phyloP scores from a whole-genome alignment of 2,797 vertebrate genomes.

The Halcyon leucocephala region DNA sequence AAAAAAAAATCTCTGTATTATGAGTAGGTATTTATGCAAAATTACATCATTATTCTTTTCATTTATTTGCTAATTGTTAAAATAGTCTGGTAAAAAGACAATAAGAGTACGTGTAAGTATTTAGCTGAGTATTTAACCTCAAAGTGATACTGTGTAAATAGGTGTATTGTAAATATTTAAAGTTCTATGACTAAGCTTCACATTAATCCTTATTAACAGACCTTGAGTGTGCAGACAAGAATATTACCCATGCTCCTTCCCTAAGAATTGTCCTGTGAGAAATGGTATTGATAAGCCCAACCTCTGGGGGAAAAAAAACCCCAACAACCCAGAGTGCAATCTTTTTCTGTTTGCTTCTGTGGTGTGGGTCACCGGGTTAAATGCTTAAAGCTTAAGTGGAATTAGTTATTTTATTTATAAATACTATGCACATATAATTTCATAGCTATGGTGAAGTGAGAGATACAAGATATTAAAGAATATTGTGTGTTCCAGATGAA shows the following conservation, averaged over 20 bases:
- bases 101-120: not conserved
- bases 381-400: not conserved
- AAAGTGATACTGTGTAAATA: conserved; percentile 59
- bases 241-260: conserved; percentile 6
- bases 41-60: not conserved
- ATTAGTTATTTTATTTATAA: conserved; percentile 2
- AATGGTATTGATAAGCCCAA: conserved; percentile 3
- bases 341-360: not conserved
- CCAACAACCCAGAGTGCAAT: not conserved
- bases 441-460: not conserved
- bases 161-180: conserved; percentile 73
- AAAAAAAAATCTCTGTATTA: not conserved
- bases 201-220: conserved; percentile 71
- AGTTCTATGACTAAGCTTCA: conserved; percentile 57
- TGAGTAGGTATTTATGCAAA: not conserved
- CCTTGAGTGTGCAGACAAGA: conserved; percentile 28
- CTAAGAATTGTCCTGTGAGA: conserved; percentile 9
- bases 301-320: not conserved
- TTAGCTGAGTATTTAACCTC: conserved; percentile 60
- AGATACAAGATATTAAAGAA: not conserved
- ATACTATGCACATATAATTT: not conserved
- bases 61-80: conserved; percentile 53
- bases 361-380: not conserved
- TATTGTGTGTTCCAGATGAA: not conserved
- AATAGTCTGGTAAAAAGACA: conserved; percentile 16